Conservation (phyloP, 2,888 invertebrate species). For the Tryphoninae sp. region DNA sequence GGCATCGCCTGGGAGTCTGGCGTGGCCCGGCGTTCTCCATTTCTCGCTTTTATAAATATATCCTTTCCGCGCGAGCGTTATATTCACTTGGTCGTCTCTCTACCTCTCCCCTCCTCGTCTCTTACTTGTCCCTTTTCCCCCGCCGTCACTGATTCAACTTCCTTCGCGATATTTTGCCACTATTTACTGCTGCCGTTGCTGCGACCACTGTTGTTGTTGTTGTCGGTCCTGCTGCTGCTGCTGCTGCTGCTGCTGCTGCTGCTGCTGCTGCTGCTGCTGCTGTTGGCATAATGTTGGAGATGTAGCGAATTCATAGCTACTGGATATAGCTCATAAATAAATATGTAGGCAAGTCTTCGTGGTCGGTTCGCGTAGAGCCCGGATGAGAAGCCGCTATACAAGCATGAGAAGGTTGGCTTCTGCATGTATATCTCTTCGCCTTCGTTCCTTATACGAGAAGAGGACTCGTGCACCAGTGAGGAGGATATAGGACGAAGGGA, state of each 20-base stretch:
- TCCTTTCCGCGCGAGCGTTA: constrained; percentile 60
- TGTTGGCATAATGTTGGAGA: background rate
- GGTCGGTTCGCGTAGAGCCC: constrained; percentile 7
- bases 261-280: background rate
- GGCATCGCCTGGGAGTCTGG: constrained; percentile 73
- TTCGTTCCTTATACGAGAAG: constrained; percentile 23
- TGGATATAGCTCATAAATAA: constrained; percentile 36
- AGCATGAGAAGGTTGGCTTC: constrained; percentile 4
- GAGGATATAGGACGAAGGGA: too few relatives aligned
- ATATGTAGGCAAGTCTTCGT: constrained; percentile 39
- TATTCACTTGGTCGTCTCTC: constrained; percentile 30
- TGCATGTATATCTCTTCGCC: constrained; percentile 13
- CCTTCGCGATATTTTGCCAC: constrained; percentile 17
- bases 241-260: background rate
- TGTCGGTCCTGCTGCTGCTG: constrained; percentile 2
- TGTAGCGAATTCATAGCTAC: constrained; percentile 34
- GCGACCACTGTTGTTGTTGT: constrained; percentile 18
- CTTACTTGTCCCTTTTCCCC: background rate
- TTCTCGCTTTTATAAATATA: constrained; percentile 61
- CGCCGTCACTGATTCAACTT: background rate
- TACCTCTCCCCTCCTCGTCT: constrained; percentile 5
- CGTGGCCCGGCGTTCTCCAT: constrained; percentile 66
- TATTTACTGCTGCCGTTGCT: background rate
- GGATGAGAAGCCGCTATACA: constrained; percentile 41
- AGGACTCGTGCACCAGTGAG: background rate